A percentile compares a stretch with the other conserved stretches of the same genome.
Evolutionary conservation across 2,797 vertebrate genomes (phyloP).

Genomic region (Leptodactylus fallax): DNA sequence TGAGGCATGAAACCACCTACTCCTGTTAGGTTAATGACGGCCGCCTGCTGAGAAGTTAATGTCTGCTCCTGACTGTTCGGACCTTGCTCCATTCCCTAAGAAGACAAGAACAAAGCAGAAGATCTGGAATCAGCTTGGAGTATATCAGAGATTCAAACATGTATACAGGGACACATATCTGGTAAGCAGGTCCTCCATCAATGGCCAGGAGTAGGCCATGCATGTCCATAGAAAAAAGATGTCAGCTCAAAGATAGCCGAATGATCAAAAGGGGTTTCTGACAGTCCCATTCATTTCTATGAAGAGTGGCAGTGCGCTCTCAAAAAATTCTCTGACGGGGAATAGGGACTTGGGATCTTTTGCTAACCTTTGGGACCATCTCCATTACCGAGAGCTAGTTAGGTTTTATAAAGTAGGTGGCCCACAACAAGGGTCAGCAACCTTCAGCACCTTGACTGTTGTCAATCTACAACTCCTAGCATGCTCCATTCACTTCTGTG

Average conservation of each 20-base stretch:
- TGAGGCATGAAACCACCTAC: constrained; percentile 92
- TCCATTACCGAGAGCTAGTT: too few relatives aligned
- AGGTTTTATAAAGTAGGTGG: too few relatives aligned
- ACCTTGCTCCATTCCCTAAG: constrained; percentile 85
- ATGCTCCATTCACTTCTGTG: too few relatives aligned
- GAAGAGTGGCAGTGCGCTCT: too few relatives aligned
- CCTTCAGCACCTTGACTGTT: too few relatives aligned
- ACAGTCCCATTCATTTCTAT: too few relatives aligned
- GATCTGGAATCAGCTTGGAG: background rate
- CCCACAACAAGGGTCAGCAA: too few relatives aligned
- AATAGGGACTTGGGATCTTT: too few relatives aligned
- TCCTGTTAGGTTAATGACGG: constrained; percentile 92
- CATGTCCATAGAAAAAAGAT: background rate
- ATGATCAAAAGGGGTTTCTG: background rate
- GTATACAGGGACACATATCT: background rate
- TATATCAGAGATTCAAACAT: background rate
- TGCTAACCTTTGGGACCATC: too few relatives aligned
- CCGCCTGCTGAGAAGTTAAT: constrained; percentile 90
- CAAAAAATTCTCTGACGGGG: too few relatives aligned
- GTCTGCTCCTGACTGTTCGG: constrained; percentile 83
- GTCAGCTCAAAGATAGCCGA: background rate
- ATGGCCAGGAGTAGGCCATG: background rate
- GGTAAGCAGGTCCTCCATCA: background rate
- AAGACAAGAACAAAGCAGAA: constrained; percentile 39
- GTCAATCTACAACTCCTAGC: too few relatives aligned